Evolutionary conservation across 1,140 invertebrate species (phyloP), one percentile per base, ranked within the genome.

Genomic region (Neodiprion pinetum): DNA sequence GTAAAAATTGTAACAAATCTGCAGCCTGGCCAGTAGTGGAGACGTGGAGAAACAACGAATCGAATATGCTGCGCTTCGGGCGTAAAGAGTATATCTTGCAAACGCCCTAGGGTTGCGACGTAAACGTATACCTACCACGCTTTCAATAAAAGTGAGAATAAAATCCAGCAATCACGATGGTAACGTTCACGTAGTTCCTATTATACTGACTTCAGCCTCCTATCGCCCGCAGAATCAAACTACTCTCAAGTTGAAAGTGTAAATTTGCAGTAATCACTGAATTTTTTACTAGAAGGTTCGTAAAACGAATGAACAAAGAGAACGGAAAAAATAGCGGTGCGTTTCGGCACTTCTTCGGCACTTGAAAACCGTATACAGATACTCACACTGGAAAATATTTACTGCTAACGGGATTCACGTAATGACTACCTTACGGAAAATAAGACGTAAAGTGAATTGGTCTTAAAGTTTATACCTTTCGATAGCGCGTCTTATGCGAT

Each of bases 401-500:
- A 61, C 53, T 61, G 53, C 11, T 17, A 14, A 61, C 53, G 53
- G 11, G 4, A 17, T 74, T 75, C 75, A 66, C 74, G 74, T 80
- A 81, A 80, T 76, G 79, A 77, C 69, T 77, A 70, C 80, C 81
- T 80, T 77, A 80, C 78, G 80, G 77, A 79, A 80, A 81, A 79
- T 83, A 81, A 81, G 80, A 78, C 80, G 82, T 83, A 82, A 82
- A 85, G 83, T 83, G 79, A 82, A 85, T 85, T 83, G 81, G 79
- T 80, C 79, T 80, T 83, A 83, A 83, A 83, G 79, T 71, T 47
- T 17, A 12, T 61, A 61, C 53, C 53, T 61, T 61, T 17, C 53
- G 53, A 61, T 61, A 61, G 53, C 53, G 53, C 53, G 53, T 61
- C 53, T 5, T 61, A 12, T 61, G n/a, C 53, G 53, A 61, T 61